Evolutionary conservation across 2,113 vertebrate species (phyloP), one percentile per base, ranked within the genome.

Genomic region (Tylochromis polylepis): DNA sequence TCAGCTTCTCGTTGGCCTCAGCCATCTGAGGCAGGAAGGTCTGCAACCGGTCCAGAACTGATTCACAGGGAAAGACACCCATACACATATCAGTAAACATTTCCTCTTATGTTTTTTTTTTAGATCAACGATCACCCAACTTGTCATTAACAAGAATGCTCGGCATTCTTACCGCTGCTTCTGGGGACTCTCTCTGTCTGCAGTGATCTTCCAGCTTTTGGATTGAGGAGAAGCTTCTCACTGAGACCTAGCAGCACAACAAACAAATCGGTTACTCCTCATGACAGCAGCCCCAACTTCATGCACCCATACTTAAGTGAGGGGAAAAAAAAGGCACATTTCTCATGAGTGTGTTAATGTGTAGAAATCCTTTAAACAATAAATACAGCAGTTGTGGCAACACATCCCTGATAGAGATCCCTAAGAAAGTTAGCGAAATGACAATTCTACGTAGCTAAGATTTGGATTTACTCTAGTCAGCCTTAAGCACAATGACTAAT

Each of bases 21-120:
- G 97, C 98, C 94, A 99, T 97, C 91, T 97, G 97, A 16, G 98
- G 99, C 60, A 99, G 93, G 89, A 99, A 99, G 88, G 78, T 96
- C 95, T 98, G 97, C 16, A 99, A 94, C 89, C 95, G 95, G 62
- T 98, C 97, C 85, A 98, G 87, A 46, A 99, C 98, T 98, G 89
- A 78, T 0, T 12, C 11, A 81, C 38, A 83, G 16, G 18, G 46
- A 58, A 18, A 34, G 38, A 43, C 15, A 34, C 58, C 14, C 41
- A 41, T 5, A 67, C 27, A 84, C 6, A 60, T 3, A 3, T 51
- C 16, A 36, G 5, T 11, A 75, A 46, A 49, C 41, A 49, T 2
- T 4, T 59, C 12, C 14, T 3, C 72, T 29, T 38, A 51, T 4
- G 10, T 3, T 8, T 12, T 5, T 41, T 12, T n/a, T n/a, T n/a